phyloP scores from a whole-genome alignment of 2,113 vertebrate genomes.

The Megatriorchis doriae region DNA sequence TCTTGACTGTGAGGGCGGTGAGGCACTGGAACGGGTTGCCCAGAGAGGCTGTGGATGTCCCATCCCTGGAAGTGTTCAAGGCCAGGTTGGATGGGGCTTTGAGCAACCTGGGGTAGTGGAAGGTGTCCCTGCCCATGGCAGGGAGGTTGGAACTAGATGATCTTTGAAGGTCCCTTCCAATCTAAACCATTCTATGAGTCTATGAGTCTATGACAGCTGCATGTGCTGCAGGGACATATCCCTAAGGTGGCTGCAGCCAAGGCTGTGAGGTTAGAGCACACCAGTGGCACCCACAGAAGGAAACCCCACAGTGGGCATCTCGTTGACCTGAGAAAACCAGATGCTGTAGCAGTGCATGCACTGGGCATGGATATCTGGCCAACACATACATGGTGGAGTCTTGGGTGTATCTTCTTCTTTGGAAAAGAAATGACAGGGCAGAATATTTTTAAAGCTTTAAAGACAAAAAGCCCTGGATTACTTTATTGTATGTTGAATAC shows the following conservation, averaged over 20 bases:
- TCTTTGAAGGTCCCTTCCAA: too few species aligned
- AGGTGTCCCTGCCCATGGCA: too few species aligned
- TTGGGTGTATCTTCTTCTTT: background rate
- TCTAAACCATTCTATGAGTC: too few species aligned
- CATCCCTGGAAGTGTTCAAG: too few species aligned
- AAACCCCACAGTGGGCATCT: background rate
- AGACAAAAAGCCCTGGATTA: background rate
- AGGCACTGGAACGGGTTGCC: too few species aligned
- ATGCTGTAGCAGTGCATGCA: background rate
- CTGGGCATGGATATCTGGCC: background rate
- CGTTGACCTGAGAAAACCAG: background rate
- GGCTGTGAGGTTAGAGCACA: background rate
- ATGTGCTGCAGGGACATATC: background rate
- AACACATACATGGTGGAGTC: background rate
- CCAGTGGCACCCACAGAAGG: background rate
- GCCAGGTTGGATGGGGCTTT: too few species aligned
- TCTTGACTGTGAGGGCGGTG: too few species aligned
- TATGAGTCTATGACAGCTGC: too few species aligned
- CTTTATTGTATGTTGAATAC: background rate
- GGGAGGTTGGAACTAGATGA: too few species aligned
- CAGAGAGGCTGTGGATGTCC: too few species aligned
- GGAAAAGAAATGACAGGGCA: background rate
- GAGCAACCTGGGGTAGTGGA: too few species aligned
- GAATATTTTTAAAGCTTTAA: background rate
- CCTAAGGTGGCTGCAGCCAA: background rate